These are phyloP conservation scores for Alcedo atthis DNA, from an alignment of 2,797 vertebrate genomes.

Conservation along the genomic window DNA sequence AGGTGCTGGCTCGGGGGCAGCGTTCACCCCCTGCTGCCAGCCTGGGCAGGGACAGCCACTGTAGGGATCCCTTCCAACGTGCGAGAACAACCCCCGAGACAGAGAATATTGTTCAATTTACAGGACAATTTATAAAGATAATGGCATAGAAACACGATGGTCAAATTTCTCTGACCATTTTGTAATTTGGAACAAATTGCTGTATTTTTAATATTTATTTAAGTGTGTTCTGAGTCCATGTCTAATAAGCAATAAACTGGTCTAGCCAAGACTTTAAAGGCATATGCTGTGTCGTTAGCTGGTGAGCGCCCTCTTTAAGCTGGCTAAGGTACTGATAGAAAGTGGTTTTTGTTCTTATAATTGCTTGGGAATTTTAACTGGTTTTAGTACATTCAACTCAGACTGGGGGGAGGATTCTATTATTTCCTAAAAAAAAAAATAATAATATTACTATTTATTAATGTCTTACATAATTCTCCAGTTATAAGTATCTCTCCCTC, in stretches of 20 bases:
- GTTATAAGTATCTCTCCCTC: conserved; percentile 78
- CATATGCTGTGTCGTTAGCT: conserved; percentile 76
- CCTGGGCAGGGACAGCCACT: neutral
- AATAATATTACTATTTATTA: conserved; percentile 80
- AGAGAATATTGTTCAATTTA: conserved; percentile 48
- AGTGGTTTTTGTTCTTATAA: conserved; percentile 74
- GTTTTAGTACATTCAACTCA: conserved; percentile 78
- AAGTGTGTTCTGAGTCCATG: conserved; percentile 73
- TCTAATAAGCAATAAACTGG: conserved; percentile 77
- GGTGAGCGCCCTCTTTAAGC: conserved; percentile 89
- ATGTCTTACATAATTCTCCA: conserved; percentile 80
- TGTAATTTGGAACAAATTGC: conserved; percentile 74
- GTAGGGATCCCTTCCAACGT: conserved; percentile 8
- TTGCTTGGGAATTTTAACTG: conserved; percentile 78
- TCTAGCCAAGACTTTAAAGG: conserved; percentile 71
- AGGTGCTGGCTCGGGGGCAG: neutral
- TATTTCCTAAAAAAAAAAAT: conserved; percentile 68
- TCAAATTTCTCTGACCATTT: conserved; percentile 78
- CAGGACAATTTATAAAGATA: conserved; percentile 69
- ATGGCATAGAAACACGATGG: conserved; percentile 71
- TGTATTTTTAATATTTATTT: conserved; percentile 80
- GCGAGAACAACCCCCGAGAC: neutral
- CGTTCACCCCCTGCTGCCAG: too few relatives aligned
- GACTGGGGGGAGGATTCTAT: conserved; percentile 69
- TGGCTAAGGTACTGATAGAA: conserved; percentile 86